These are phyloP conservation scores for Rhinopithecus roxellana DNA, from an alignment of 2,113 vertebrate species.

Conservation along the genomic window DNA sequence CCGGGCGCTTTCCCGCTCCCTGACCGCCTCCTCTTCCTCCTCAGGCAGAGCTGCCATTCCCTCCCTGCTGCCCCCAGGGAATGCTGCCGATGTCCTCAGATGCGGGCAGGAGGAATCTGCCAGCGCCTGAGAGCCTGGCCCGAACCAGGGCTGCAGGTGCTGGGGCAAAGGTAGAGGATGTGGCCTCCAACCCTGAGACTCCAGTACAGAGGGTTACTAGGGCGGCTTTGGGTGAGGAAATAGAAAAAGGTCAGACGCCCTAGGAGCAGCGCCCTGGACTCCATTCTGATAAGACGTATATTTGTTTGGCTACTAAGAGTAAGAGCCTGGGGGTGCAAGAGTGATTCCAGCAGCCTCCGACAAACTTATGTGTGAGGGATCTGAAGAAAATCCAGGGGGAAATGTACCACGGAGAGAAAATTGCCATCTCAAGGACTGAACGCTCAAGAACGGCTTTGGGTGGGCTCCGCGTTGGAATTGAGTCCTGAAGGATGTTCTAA, in stretches of 20 bases:
- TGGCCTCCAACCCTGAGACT: neutral
- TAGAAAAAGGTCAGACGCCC: neutral
- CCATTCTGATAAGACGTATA: neutral
- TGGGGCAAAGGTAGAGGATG: accelerated
- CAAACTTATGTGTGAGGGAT: neutral
- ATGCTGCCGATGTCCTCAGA: neutral
- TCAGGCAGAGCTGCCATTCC: neutral
- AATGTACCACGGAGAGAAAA: neutral
- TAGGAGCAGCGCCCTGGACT: neutral
- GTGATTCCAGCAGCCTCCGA: neutral
- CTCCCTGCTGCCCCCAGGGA: neutral
- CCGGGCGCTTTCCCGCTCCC: neutral
- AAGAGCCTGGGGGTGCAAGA: neutral
- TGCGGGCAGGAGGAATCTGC: neutral
- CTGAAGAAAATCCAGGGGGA: neutral
- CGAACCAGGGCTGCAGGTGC: accelerated
- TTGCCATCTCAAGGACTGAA: neutral
- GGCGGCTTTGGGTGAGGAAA: neutral
- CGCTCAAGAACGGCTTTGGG: neutral
- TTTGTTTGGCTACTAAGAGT: neutral
- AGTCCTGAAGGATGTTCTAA: neutral
- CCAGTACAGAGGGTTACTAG: neutral
- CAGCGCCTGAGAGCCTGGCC: neutral
- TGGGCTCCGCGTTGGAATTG: neutral
- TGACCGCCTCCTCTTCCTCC: neutral